These are phyloP conservation scores for Anagyrus pseudococci DNA, from an alignment of 2,888 invertebrate species.

Conservation along the genomic window DNA sequence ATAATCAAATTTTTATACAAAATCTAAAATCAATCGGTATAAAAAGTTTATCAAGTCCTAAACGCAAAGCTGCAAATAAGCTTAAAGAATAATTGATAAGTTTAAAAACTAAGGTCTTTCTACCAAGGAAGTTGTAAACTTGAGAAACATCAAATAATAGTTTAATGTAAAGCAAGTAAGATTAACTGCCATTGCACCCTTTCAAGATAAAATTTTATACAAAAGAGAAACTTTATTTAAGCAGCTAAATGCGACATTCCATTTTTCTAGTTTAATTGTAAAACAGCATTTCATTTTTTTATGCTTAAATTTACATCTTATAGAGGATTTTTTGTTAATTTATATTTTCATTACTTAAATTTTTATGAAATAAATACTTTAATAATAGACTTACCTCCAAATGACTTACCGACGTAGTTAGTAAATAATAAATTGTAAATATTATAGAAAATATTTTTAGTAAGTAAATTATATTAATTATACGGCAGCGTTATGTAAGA, in stretches of 20 bases:
- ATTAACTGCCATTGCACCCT: slow-evolving; percentile 26
- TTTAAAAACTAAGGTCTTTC: slow-evolving; percentile 9
- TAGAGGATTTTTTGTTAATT: slow-evolving; percentile 13
- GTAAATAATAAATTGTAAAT: slow-evolving; percentile 34
- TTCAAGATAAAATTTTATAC: slow-evolving; percentile 11
- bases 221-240: slow-evolving; percentile 19
- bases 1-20: slow-evolving; percentile 17
- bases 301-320: slow-evolving; percentile 7
- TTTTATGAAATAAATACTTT: slow-evolving; percentile 16
- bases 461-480: slow-evolving; percentile 27
- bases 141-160: slow-evolving; percentile 10
- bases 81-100: slow-evolving; percentile 2
- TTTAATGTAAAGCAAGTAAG: slow-evolving; percentile 6
- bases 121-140: slow-evolving; percentile 10
- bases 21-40: slow-evolving; percentile 10
- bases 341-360: slow-evolving; percentile 12
- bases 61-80: background rate
- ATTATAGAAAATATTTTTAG: slow-evolving; percentile 33
- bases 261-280: slow-evolving; percentile 22
- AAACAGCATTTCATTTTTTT: slow-evolving; percentile 3
- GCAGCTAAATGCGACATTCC: slow-evolving; percentile 30
- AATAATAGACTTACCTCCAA: slow-evolving; percentile 25
- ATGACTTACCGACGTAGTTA: slow-evolving; percentile 25
- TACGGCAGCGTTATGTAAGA: slow-evolving; percentile 25
- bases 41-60: slow-evolving; percentile 12